Conservation (phyloP, 2,888 invertebrate species). For the Oasisia sp. region DNA sequence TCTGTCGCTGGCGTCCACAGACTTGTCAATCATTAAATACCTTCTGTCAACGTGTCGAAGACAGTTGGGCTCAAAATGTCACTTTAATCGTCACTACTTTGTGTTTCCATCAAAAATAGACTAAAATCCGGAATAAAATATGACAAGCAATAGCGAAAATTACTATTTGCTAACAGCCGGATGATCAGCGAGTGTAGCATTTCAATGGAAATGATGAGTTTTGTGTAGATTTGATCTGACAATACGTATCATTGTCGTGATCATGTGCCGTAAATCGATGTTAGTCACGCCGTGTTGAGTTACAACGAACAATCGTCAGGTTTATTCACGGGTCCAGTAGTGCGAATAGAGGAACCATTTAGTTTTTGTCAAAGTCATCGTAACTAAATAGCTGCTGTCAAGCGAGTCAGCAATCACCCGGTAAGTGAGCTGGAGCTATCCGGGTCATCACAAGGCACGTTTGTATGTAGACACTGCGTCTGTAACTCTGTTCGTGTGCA, state of each 20-base stretch:
- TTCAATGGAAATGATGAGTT: background rate
- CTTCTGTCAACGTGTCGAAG: background rate
- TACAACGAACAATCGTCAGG: background rate
- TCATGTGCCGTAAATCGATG: background rate
- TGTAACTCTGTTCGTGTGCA: background rate
- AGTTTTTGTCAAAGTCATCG: constrained; percentile 1
- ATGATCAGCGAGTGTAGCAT: background rate
- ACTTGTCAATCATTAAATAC: constrained; percentile 17
- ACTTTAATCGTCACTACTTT: background rate
- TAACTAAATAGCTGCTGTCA: background rate
- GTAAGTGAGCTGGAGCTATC: background rate
- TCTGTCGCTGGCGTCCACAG: background rate
- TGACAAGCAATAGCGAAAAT: background rate
- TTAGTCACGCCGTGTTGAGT: background rate
- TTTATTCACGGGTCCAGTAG: background rate
- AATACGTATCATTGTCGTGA: background rate
- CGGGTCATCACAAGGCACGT: background rate
- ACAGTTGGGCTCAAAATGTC: background rate
- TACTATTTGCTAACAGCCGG: background rate
- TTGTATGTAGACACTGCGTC: background rate
- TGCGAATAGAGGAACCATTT: background rate
- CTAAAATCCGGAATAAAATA: background rate
- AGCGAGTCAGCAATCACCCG: background rate
- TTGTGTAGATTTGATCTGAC: background rate
- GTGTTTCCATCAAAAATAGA: background rate